Evolutionary conservation across 2,797 vertebrate species (phyloP).

Genomic region (Semaprochilodus insignis): DNA sequence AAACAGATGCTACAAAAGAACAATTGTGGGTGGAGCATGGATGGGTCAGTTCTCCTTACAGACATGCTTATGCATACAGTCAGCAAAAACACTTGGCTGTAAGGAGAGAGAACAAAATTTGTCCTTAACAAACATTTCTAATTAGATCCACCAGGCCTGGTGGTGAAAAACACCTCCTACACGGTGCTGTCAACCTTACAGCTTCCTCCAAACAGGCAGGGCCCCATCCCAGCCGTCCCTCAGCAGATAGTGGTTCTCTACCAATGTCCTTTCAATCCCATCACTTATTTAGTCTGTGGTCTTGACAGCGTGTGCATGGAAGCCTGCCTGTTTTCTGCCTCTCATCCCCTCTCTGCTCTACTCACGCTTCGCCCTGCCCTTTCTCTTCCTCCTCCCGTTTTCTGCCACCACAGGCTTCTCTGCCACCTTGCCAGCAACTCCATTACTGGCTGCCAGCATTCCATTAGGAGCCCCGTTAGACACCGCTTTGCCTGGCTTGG

Average conservation of each 20-base stretch:
- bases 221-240: constrained; percentile 23
- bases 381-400: constrained; percentile 91
- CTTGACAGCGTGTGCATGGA: constrained; percentile 71
- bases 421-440: constrained; percentile 79
- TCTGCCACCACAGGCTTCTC: constrained; percentile 83
- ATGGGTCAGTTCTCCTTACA: constrained; percentile 60
- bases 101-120: constrained; percentile 66
- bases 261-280: constrained; percentile 24
- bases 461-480: constrained; percentile 88
- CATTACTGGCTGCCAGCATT: constrained; percentile 77
- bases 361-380: constrained; percentile 95
- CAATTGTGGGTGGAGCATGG: neutral
- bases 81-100: constrained; percentile 53
- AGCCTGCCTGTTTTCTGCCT: constrained; percentile 42
- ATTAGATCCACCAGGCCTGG: constrained; percentile 21
- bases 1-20: neutral
- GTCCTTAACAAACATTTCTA: constrained; percentile 35
- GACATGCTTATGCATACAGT: constrained; percentile 54
- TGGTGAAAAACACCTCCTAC: constrained; percentile 23
- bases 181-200: constrained; percentile 36
- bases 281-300: constrained; percentile 48
- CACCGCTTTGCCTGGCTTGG: constrained; percentile 84
- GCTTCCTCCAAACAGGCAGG: constrained; percentile 40
- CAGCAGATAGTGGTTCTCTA: constrained; percentile 32
- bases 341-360: constrained; percentile 66